phyloP scores from a whole-genome alignment of 1,140 invertebrate genomes.

The Centruroides vittatus region DNA sequence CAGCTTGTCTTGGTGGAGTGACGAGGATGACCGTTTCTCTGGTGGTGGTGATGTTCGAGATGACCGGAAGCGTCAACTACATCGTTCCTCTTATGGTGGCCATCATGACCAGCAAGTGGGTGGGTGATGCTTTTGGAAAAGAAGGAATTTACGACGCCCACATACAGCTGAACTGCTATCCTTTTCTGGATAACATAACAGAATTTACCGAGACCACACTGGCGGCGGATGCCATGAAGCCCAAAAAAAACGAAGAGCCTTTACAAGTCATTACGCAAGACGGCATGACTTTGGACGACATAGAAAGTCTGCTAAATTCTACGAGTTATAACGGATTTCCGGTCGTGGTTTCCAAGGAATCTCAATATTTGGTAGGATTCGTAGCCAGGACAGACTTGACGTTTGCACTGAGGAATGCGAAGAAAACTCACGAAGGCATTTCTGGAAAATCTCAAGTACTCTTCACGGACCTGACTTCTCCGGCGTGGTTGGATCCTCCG shows the following conservation, averaged over 20 bases:
- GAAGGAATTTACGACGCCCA: constrained; percentile 97
- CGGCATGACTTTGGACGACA: constrained; percentile 82
- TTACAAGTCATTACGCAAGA: constrained; percentile 1
- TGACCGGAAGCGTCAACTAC: constrained; percentile 93
- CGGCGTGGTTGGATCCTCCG: constrained; percentile 40
- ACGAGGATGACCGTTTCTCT: constrained; percentile 94
- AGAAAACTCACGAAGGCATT: constrained; percentile 74
- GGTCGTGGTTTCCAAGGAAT: constrained; percentile 88
- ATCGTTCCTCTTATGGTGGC: constrained; percentile 99
- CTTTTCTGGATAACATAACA: constrained; percentile 95
- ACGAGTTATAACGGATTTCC: constrained; percentile 98
- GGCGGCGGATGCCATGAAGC: constrained; percentile 98
- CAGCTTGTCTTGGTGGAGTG: constrained; percentile 90
- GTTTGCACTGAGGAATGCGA: constrained; percentile 46
- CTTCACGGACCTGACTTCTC: constrained; percentile 41
- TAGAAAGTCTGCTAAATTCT: constrained; percentile 77
- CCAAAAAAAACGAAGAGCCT: constrained; percentile 25
- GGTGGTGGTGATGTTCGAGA: constrained; percentile 99
- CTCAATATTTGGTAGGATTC: constrained; percentile 94
- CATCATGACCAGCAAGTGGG: constrained; percentile 99
- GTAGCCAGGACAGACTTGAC: constrained; percentile 75
- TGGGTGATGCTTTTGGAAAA: constrained; percentile 78
- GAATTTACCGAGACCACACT: constrained; percentile 95
- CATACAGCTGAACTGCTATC: constrained; percentile 94
- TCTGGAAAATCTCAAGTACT: constrained; percentile 71